Evolutionary conservation across 1,140 invertebrate species (phyloP).

Genomic region (Drosophila setifemur): DNA sequence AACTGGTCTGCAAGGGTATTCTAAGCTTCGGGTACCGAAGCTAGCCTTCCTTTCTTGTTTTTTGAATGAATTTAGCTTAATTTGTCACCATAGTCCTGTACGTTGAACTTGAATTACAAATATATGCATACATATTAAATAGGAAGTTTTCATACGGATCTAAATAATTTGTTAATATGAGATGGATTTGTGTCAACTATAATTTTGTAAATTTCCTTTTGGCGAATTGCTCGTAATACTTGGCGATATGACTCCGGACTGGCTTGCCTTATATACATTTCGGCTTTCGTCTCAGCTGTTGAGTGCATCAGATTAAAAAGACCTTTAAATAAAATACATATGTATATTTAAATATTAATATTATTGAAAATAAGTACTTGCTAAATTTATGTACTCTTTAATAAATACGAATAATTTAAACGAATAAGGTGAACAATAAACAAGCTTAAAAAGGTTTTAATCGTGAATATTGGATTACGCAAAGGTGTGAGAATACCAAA

Average conservation of each 20-base stretch:
- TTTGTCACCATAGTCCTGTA: background rate
- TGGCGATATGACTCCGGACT: conserved; percentile 89
- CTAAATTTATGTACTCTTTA: too few species aligned
- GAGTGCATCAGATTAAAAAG: conserved; percentile 91
- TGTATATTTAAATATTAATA: background rate
- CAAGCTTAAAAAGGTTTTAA: too few species aligned
- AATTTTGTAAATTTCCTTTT: conserved; percentile 92
- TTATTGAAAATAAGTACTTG: too few species aligned
- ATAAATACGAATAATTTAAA: too few species aligned
- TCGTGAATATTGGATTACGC: too few species aligned
- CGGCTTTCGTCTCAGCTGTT: conserved; percentile 86
- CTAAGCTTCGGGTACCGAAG: too few species aligned
- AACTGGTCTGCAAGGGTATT: too few species aligned
- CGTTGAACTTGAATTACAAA: background rate
- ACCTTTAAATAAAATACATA: conserved; percentile 84
- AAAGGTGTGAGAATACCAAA: too few species aligned
- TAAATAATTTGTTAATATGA: conserved; percentile 90
- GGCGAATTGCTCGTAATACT: conserved; percentile 90
- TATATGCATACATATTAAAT: background rate
- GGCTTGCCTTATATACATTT: conserved; percentile 93
- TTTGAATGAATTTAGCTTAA: too few species aligned
- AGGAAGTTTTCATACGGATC: conserved; percentile 85
- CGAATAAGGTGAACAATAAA: too few species aligned
- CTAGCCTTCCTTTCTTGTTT: too few species aligned
- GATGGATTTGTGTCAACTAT: conserved; percentile 92